Evolutionary conservation across 2,113 vertebrate species (phyloP).

Genomic region (Tragelaphus buxtoni): DNA sequence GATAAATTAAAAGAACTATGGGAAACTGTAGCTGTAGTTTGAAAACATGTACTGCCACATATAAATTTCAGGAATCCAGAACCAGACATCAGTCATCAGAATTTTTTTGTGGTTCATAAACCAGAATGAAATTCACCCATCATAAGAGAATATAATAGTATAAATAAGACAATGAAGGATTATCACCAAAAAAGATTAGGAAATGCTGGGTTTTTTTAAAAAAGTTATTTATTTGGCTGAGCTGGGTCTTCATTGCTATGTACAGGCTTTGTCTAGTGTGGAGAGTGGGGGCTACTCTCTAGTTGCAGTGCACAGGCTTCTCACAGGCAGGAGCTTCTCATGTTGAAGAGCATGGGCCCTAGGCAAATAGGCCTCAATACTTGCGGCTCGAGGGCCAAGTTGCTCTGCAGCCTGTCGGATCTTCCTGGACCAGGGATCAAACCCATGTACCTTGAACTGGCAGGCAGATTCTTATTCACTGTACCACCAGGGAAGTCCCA

Average conservation of each 20-base stretch:
- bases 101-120: constrained; percentile 3
- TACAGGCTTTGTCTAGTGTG: not conserved
- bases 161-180: not conserved
- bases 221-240: not conserved
- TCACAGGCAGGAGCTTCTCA: not conserved
- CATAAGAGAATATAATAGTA: not conserved
- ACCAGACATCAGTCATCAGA: not conserved
- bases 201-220: not conserved
- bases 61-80: not conserved
- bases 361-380: not conserved
- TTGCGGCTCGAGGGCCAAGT: not conserved
- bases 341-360: not conserved
- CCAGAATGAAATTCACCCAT: not conserved
- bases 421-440: not conserved
- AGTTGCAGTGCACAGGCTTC: not conserved
- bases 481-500: not conserved
- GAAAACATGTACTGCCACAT: not conserved
- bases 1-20: not conserved
- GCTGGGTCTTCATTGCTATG: not conserved
- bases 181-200: not conserved
- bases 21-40: not conserved
- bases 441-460: not conserved
- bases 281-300: not conserved
- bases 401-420: not conserved
- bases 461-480: not conserved